phyloP scores from a whole-genome alignment of 2,113 vertebrate species.

The Electrona antarctica region DNA sequence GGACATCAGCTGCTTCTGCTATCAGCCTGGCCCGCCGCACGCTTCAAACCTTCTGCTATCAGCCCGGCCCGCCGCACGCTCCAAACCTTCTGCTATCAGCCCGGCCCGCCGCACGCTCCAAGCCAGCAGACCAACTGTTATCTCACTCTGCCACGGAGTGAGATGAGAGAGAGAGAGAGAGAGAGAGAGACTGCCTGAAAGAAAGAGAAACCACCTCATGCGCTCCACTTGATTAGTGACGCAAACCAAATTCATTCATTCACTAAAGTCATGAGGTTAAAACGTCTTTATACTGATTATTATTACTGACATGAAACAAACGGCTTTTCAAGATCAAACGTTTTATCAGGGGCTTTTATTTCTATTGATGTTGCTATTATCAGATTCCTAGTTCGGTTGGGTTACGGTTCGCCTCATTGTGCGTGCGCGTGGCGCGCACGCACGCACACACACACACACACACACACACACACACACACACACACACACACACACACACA shows the following conservation, averaged over 20 bases:
- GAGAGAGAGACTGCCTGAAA: neutral
- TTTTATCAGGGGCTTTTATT: too few relatives aligned
- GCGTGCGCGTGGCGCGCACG: too few relatives aligned
- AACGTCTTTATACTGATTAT: neutral
- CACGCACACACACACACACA: too few relatives aligned
- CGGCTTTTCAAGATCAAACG: too few relatives aligned
- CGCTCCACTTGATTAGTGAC: conserved; percentile 21
- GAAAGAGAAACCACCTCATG: neutral
- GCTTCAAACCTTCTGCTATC: conserved; percentile 44
- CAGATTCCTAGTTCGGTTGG: too few relatives aligned
- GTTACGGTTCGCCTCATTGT: too few relatives aligned
- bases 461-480: neutral
- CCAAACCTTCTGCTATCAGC: conserved; percentile 51
- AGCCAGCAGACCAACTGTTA: conserved; percentile 35
- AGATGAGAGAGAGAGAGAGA: conserved; percentile 12
- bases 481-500: conserved; percentile 8
- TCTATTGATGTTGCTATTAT: too few relatives aligned
- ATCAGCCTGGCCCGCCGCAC: conserved; percentile 54
- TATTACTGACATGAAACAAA: neutral
- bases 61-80: too few relatives aligned
- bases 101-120: too few relatives aligned
- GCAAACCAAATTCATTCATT: neutral
- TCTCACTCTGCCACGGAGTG: conserved; percentile 25
- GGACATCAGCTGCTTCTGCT: conserved; percentile 34
- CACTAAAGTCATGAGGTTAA: conserved; percentile 3